These are phyloP conservation scores for Globicephala melas DNA, from an alignment of 2,113 vertebrate species.

Conservation along the genomic window DNA sequence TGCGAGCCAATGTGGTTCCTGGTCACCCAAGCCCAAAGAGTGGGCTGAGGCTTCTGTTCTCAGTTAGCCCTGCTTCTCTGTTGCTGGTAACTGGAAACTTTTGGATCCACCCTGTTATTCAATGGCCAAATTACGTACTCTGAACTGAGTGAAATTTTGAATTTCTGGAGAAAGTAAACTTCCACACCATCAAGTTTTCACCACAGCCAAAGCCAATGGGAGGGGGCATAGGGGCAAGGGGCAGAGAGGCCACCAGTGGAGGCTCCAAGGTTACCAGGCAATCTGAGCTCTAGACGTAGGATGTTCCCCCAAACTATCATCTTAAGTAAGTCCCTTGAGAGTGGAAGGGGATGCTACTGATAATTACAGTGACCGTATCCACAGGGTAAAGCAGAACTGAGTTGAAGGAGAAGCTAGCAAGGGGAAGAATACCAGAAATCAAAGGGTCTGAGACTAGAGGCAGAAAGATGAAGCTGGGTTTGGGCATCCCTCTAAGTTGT, in stretches of 20 bases:
- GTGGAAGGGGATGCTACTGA: background rate
- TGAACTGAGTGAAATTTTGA: slow-evolving; percentile 8
- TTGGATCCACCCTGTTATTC: slow-evolving; percentile 27
- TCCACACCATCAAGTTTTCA: background rate
- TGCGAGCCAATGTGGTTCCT: background rate
- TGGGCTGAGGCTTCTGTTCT: slow-evolving; percentile 25
- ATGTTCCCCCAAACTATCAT: background rate
- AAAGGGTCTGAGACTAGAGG: background rate
- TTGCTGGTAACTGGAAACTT: slow-evolving; percentile 18
- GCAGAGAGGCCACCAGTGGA: background rate
- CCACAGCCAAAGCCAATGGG: background rate
- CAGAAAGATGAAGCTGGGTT: background rate
- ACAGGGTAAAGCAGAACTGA: background rate
- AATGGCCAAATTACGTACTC: slow-evolving; percentile 10
- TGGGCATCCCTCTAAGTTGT: background rate
- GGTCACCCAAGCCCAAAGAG: background rate
- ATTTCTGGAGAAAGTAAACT: slow-evolving; percentile 10
- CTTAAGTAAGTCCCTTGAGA: background rate
- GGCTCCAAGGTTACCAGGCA: background rate
- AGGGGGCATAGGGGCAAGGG: background rate
- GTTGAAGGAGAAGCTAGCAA: background rate
- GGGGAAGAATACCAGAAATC: background rate
- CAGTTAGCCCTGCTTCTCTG: background rate
- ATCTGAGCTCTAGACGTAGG: background rate
- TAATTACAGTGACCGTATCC: background rate